Conservation (phyloP, 1,140 invertebrate species). For the Nymphalis io region DNA sequence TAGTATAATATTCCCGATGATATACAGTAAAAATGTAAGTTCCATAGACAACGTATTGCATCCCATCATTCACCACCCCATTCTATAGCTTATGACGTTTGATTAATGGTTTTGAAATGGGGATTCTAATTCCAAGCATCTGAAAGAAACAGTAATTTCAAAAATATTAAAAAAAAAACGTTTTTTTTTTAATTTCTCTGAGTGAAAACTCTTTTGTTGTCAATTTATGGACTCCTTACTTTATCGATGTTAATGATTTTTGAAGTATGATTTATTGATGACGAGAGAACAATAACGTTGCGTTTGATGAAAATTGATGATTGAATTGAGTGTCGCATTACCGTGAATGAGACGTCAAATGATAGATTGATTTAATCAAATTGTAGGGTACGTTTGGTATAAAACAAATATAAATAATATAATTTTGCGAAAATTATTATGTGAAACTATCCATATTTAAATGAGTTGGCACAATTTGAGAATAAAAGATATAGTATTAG, state of each 20-base stretch:
- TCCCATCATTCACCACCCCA: slow-evolving; percentile 66
- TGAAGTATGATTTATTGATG: slow-evolving; percentile 44
- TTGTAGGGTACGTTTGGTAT: slow-evolving; percentile 12
- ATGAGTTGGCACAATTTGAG: too few species aligned
- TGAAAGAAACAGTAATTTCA: slow-evolving; percentile 15
- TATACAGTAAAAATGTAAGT: slow-evolving; percentile 44
- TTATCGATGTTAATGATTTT: slow-evolving; percentile 43
- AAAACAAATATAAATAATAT: slow-evolving; percentile 18
- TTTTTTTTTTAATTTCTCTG: slow-evolving; percentile 11
- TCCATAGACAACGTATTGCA: slow-evolving; percentile 58
- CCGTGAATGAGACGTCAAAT: slow-evolving; percentile 37
- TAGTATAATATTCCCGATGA: slow-evolving; percentile 46
- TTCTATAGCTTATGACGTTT: slow-evolving; percentile 70
- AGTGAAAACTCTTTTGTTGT: slow-evolving; percentile 32
- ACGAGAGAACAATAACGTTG: slow-evolving; percentile 42
- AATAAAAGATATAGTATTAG: too few species aligned
- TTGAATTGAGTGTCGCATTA: slow-evolving; percentile 32
- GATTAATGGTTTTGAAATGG: slow-evolving; percentile 67
- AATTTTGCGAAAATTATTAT: neutral
- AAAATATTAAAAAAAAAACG: slow-evolving; percentile 11
- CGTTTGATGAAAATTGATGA: slow-evolving; percentile 44
- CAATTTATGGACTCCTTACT: slow-evolving; percentile 35
- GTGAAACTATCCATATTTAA: too few species aligned
- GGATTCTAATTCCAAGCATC: slow-evolving; percentile 28
- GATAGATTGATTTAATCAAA: slow-evolving; percentile 29